These are phyloP conservation scores for Sphecodes monilicornis DNA, from an alignment of 2,888 invertebrate genomes.

Conservation along the genomic window DNA sequence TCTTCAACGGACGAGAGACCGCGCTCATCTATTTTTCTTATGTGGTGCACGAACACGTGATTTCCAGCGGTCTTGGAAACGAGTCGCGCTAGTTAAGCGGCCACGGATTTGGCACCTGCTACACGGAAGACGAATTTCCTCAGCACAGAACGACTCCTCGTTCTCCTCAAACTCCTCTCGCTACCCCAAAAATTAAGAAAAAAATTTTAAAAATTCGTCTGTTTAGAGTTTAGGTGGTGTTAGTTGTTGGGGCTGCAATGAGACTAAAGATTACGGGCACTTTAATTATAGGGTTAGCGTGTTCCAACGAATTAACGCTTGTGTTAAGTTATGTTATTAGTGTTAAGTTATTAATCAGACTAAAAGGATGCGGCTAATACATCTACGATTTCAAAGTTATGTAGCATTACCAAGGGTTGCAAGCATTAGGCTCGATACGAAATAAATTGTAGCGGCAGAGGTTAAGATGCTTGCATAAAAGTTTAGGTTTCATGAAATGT, in stretches of 20 bases:
- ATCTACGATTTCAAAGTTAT: no score
- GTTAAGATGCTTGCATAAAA: no score
- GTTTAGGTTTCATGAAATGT: no score
- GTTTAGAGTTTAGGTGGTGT: not conserved
- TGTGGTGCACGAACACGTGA: constrained; percentile 60
- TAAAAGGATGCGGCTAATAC: no score
- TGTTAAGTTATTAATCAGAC: no score
- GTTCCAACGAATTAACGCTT: not conserved
- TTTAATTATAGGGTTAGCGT: not conserved
- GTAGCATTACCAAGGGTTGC: no score
- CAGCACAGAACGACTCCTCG: not conserved
- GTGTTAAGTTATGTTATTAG: no score
- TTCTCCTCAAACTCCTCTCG: no score
- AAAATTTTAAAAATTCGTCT: no score
- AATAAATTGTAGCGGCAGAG: no score
- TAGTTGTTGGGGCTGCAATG: not conserved
- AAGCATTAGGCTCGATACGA: no score
- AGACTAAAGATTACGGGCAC: not conserved
- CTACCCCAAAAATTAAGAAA: no score
- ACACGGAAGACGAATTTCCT: not conserved
- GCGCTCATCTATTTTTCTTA: constrained; percentile 65
- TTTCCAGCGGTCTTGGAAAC: constrained; percentile 60
- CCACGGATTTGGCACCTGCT: constrained; percentile 60
- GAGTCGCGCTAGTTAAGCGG: constrained; percentile 67
- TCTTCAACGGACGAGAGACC: constrained; percentile 35